Evolutionary conservation across 2,888 invertebrate species (phyloP).

Genomic region (Clitarchus hookeri): DNA sequence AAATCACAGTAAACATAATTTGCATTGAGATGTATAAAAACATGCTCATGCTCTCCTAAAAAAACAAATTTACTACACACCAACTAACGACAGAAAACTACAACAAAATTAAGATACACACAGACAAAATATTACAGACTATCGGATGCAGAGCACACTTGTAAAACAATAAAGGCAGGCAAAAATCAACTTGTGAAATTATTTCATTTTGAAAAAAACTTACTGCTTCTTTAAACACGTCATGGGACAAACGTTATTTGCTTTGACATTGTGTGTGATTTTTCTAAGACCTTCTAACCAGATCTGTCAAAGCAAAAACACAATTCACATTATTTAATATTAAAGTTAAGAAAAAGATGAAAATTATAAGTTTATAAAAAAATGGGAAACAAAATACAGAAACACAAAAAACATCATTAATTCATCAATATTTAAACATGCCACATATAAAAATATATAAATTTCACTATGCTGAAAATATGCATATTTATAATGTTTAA

Average conservation of each 20-base stretch:
- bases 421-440: too few species aligned
- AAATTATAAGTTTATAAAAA: conserved; percentile 7
- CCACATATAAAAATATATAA: too few species aligned
- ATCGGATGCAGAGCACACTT: not conserved
- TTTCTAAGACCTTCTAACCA: conserved; percentile 94
- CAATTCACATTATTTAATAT: not conserved
- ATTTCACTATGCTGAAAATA: too few species aligned
- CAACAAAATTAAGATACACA: not conserved
- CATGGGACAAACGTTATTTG: conserved; percentile 98
- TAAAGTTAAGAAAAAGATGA: not conserved
- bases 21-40: not conserved
- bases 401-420: too few species aligned
- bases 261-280: conserved; percentile 98
- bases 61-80: not conserved
- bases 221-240: conserved; percentile 99
- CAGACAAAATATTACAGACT: not conserved
- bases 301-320: conserved; percentile 65
- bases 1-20: not conserved
- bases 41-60: not conserved
- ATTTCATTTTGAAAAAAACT: conserved; percentile 60
- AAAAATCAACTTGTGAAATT: not conserved
- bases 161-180: not conserved
- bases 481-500: too few species aligned
- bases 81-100: not conserved
- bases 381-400: too few species aligned